Percentiles rank a stretch among this genome's conserved stretches.
Evolutionary conservation across 2,113 vertebrate species (phyloP).

Genomic region (Urocynchramus pylzowi): DNA sequence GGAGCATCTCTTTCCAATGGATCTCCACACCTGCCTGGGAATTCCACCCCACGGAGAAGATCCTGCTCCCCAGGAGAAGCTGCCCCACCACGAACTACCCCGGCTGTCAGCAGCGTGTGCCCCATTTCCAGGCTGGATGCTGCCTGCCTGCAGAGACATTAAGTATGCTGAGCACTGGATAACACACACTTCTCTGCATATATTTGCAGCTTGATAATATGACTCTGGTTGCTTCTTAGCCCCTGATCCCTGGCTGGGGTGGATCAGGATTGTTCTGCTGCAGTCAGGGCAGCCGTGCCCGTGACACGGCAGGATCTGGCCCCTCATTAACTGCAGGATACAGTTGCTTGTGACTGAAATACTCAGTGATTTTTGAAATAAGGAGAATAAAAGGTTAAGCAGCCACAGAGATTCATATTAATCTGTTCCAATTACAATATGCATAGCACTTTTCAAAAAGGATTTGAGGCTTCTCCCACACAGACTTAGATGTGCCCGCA

Average conservation of each 20-base stretch:
- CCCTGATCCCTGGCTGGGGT: neutral
- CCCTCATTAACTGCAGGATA: neutral
- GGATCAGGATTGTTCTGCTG: neutral
- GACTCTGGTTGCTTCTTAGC: neutral
- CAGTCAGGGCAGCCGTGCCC: neutral
- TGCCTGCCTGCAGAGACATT: slow-evolving; percentile 1
- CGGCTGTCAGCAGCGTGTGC: neutral
- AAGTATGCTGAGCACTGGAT: neutral
- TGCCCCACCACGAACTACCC: neutral
- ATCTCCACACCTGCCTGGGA: neutral
- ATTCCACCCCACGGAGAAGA: neutral
- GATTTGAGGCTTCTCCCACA: slow-evolving; percentile 30
- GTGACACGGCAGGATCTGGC: neutral
- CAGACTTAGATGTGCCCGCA: neutral
- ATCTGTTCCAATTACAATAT: slow-evolving; percentile 47
- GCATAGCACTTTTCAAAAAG: slow-evolving; percentile 4
- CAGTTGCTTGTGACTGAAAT: neutral
- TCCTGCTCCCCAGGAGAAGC: neutral
- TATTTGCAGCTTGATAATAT: neutral
- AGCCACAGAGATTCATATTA: slow-evolving; percentile 10
- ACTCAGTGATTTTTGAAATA: neutral
- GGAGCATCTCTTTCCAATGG: neutral
- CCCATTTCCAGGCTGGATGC: neutral
- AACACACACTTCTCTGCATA: neutral
- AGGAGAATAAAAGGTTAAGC: slow-evolving; percentile 39